These are phyloP conservation scores for Hycleus cichorii DNA, from an alignment of 1,140 invertebrate genomes.

Conservation along the genomic window DNA sequence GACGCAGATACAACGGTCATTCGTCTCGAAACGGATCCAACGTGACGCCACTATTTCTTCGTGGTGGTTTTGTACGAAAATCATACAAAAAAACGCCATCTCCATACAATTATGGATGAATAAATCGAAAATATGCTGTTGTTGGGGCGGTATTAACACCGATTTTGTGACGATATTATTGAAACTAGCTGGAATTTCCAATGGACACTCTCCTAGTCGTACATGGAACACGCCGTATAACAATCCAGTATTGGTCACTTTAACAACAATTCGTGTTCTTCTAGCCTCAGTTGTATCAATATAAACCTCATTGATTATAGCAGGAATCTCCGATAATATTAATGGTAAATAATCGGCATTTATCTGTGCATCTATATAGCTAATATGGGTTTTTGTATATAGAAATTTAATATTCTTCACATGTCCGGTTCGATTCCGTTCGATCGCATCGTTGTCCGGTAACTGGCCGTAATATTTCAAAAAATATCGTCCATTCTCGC, in stretches of 20 bases:
- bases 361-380: slow-evolving; percentile 42
- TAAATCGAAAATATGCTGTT: slow-evolving; percentile 40
- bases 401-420: slow-evolving; percentile 38
- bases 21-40: slow-evolving; percentile 37
- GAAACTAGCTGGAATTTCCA: slow-evolving; percentile 40
- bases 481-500: slow-evolving; percentile 43
- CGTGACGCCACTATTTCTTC: slow-evolving; percentile 41
- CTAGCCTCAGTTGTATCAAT: slow-evolving; percentile 38
- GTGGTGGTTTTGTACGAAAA: slow-evolving; percentile 40
- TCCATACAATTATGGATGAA: slow-evolving; percentile 27
- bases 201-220: slow-evolving; percentile 41
- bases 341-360: slow-evolving; percentile 42
- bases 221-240: slow-evolving; percentile 36
- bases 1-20: slow-evolving; percentile 43
- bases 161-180: slow-evolving; percentile 36
- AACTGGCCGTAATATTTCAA: slow-evolving; percentile 44
- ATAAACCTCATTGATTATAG: slow-evolving; percentile 42
- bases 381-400: slow-evolving; percentile 38
- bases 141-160: slow-evolving; percentile 40
- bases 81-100: slow-evolving; percentile 41
- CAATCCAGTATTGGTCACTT: slow-evolving; percentile 43
- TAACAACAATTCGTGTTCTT: slow-evolving; percentile 39
- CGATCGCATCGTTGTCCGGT: slow-evolving; percentile 20
- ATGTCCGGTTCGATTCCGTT: slow-evolving; percentile 36
- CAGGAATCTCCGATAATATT: slow-evolving; percentile 35